These are phyloP conservation scores for Apodemus agrarius DNA, from an alignment of 2,797 vertebrate species.

Conservation along the genomic window DNA sequence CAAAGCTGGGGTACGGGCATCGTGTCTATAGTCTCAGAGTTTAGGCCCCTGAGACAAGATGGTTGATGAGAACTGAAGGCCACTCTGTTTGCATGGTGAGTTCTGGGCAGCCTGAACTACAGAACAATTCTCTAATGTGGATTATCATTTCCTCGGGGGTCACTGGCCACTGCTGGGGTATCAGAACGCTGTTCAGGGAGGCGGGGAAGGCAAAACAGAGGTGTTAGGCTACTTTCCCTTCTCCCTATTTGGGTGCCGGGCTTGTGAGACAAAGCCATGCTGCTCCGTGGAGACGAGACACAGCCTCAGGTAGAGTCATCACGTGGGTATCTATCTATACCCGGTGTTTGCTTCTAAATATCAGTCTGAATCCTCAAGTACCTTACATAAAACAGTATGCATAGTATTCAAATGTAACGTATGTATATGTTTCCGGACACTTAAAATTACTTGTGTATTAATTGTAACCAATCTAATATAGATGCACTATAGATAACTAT, in stretches of 20 bases:
- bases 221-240: neutral
- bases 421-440: neutral
- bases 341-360: neutral
- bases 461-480: neutral
- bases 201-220: neutral
- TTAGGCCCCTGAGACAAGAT: neutral
- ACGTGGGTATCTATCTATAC: too few relatives aligned
- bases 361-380: neutral
- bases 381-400: neutral
- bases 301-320: too few relatives aligned
- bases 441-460: neutral
- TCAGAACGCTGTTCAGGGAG: neutral
- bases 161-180: neutral
- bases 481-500: neutral
- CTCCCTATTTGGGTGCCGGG: neutral
- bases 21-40: neutral
- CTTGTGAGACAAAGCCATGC: neutral
- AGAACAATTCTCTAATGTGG: neutral
- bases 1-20: neutral
- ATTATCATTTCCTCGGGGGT: neutral
- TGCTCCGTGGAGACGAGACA: too few relatives aligned
- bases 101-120: neutral
- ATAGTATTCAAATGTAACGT: neutral
- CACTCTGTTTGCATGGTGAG: neutral
- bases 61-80: too few relatives aligned